Evolutionary conservation across 2,113 vertebrate genomes (phyloP).

Genomic region (Amphiprion percula): DNA sequence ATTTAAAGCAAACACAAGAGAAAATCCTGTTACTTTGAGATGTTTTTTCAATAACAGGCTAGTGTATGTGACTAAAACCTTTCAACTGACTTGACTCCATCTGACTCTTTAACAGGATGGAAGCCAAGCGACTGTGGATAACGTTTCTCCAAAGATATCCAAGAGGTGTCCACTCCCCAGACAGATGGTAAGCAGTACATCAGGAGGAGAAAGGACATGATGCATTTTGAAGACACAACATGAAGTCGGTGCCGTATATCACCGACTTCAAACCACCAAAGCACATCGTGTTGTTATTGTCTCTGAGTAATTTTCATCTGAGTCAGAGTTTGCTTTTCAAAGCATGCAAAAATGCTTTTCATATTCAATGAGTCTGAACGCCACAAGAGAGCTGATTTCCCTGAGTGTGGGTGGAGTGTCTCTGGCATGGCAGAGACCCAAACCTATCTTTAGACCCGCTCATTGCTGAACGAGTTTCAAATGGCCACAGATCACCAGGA

Average conservation of each 20-base stretch:
- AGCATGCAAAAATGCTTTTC: background rate
- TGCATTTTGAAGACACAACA: background rate
- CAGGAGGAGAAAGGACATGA: background rate
- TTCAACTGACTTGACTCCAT: conserved; percentile 40
- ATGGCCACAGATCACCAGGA: conserved; percentile 56
- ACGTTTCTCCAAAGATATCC: conserved; percentile 75
- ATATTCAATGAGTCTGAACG: conserved; percentile 11
- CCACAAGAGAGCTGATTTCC: conserved; percentile 27
- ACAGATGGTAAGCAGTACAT: conserved; percentile 76
- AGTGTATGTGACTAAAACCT: background rate
- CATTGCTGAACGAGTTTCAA: conserved; percentile 56
- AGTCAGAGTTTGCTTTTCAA: conserved; percentile 10
- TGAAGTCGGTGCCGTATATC: background rate
- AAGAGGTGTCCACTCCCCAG: conserved; percentile 71
- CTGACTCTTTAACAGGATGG: conserved; percentile 73
- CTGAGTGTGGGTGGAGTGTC: conserved; percentile 35
- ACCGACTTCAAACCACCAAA: background rate
- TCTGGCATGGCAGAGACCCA: conserved; percentile 28
- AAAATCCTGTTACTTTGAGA: no score
- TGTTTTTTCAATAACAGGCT: background rate
- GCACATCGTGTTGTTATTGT: background rate
- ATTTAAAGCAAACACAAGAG: background rate
- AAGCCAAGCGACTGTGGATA: conserved; percentile 64
- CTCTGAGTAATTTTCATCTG: background rate
- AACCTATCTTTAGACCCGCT: conserved; percentile 72